These are phyloP conservation scores for Heliconius sara DNA, from an alignment of 2,888 invertebrate genomes.

Conservation along the genomic window DNA sequence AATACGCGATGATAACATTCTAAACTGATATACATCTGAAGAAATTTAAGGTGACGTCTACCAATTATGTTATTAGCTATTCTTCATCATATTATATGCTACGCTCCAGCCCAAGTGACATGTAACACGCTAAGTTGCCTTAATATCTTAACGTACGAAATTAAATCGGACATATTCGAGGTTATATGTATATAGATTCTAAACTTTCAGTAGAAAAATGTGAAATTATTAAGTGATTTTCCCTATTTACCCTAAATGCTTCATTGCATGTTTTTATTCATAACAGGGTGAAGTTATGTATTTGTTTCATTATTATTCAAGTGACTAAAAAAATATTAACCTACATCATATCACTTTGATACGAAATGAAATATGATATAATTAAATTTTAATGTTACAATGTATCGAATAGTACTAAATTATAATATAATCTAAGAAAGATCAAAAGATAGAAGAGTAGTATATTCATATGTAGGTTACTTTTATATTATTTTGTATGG, in stretches of 20 bases:
- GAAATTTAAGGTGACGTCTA: conserved; percentile 3
- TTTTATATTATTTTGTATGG: not conserved
- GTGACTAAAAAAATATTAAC: not conserved
- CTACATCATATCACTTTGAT: not conserved
- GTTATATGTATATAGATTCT: conserved; percentile 9
- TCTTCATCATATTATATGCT: not conserved
- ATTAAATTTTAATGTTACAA: not conserved
- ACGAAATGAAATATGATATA: not conserved
- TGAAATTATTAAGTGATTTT: not conserved
- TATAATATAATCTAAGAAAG: not conserved
- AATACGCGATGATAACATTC: not conserved
- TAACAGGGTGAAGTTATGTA: not conserved
- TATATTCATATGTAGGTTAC: not conserved
- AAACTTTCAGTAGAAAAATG: conserved; percentile 25
- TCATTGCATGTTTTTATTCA: not conserved
- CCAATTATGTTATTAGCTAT: conserved; percentile 11
- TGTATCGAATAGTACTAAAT: not conserved
- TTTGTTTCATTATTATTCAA: not conserved
- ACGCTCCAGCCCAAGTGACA: conserved; percentile 1
- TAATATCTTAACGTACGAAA: not conserved
- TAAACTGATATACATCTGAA: not conserved
- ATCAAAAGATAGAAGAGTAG: not conserved
- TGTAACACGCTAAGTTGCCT: conserved; percentile 15
- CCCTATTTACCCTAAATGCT: no score
- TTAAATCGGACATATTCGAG: conserved; percentile 20